A percentile compares a stretch with the other conserved stretches of the same genome.
phyloP scores from a whole-genome alignment of 2,113 vertebrate species.

The Channa argus region DNA sequence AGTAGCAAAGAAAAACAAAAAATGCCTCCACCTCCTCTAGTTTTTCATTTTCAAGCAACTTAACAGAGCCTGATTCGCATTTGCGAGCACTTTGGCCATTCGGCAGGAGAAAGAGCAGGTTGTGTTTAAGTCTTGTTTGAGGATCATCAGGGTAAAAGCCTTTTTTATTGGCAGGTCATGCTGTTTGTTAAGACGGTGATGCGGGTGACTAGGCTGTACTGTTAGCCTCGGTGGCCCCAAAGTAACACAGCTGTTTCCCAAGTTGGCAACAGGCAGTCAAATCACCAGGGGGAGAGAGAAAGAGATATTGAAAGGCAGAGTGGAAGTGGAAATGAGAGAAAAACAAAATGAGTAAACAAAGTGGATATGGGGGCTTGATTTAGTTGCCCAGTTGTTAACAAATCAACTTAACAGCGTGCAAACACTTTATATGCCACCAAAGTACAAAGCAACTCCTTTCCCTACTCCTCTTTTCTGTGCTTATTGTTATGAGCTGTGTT shows the following conservation, averaged over 20 bases:
- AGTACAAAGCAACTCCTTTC: conserved; percentile 53
- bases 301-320: conserved; percentile 42
- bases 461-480: conserved; percentile 18
- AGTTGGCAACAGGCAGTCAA: conserved; percentile 71
- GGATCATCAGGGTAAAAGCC: conserved; percentile 83
- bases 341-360: conserved; percentile 72
- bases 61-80: conserved; percentile 72
- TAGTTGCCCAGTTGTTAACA: conserved; percentile 62
- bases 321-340: conserved; percentile 56
- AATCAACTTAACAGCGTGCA: conserved; percentile 73
- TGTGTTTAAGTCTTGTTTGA: conserved; percentile 79
- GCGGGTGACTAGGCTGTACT: conserved; percentile 61
- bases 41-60: conserved; percentile 74
- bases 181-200: conserved; percentile 73
- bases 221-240: conserved; percentile 54
- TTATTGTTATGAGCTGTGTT: conserved; percentile 54
- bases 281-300: conserved; percentile 46
- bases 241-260: conserved; percentile 62
- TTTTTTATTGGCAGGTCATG: conserved; percentile 85
- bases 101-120: conserved; percentile 60
- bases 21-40: conserved; percentile 52
- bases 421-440: conserved; percentile 57
- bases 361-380: conserved; percentile 70
- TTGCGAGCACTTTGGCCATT: conserved; percentile 75
- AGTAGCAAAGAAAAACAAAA: conserved; percentile 54